Conservation (phyloP, 2,888 invertebrate species). For the Apamea crenata region DNA sequence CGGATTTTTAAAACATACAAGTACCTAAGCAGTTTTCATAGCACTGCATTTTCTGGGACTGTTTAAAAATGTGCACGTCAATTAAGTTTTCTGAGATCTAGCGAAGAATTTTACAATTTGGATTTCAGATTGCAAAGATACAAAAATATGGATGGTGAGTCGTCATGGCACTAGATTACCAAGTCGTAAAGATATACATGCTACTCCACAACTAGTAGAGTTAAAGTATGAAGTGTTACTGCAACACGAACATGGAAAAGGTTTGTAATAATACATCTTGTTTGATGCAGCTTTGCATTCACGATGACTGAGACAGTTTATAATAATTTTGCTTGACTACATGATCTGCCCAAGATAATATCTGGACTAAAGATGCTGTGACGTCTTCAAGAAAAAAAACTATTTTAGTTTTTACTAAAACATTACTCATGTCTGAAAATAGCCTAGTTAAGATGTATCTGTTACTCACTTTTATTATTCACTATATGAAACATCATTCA, state of each 20-base stretch:
- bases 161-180: slow-evolving; percentile 95
- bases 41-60: neutral
- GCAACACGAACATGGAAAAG: slow-evolving; percentile 87
- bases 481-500: neutral
- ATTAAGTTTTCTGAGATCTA: neutral
- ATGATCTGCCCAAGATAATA: neutral
- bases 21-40: neutral
- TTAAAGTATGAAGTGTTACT: slow-evolving; percentile 90
- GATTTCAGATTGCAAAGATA: slow-evolving; percentile 91
- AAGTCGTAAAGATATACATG: slow-evolving; percentile 89
- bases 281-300: neutral
- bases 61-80: neutral
- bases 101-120: neutral
- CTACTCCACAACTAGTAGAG: slow-evolving; percentile 88
- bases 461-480: neutral
- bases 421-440: neutral
- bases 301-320: neutral
- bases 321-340: too few species aligned
- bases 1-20: neutral
- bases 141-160: slow-evolving; percentile 93
- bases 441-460: neutral
- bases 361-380: neutral
- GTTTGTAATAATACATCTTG: slow-evolving; percentile 69
- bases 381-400: neutral
- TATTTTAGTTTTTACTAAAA: neutral